Evolutionary conservation across 2,888 invertebrate genomes (phyloP), one percentile per base, ranked within the genome.

Genomic region (Ernsta delagoae): DNA sequence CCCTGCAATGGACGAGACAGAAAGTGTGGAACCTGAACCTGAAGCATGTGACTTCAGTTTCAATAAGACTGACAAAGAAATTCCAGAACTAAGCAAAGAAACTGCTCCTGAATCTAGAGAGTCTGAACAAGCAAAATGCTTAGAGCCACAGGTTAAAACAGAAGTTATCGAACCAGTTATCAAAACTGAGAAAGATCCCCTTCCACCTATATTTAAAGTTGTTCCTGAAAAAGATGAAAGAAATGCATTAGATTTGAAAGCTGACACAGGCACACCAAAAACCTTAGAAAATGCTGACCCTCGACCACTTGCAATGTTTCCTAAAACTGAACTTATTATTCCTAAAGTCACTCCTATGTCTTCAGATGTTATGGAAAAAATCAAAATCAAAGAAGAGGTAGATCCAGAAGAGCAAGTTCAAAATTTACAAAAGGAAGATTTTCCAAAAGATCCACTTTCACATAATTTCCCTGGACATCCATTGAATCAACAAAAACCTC

Each of bases 1-100:
- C 79, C 96, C 97, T 54, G 95, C 97, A 60, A 95, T 96, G 88
- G 96, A 97, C 83, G 95, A 95, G 78, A 93, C 94, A 71, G 96
- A 95, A 76, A 93, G 88, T 76, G 92, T 92, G 70, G 93, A 94
- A 71, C 87, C 90, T 41, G 93, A 93, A 76, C 83, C 88, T 64
- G 93, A 92, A 77, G 90, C 83, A 64, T 90, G 92, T 82, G 93
- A 93, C 75, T 93, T 92, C 80, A 93, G 91, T 80, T 89, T 92
- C 74, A 89, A 83, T 80, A 92, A 92, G 79, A 78, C 86, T 82
- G 92, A 92, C 70, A 92, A 91, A 80, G 90, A 89, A 74, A 87
- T 79, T 72, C 62, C 76, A 66, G 91, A 90, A 72, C 88, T 86
- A 81, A 87, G 79, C 77, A 90, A 93, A 77, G 89, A 90, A 73